Base-by-base conservation (phyloP, 2,888 invertebrate genomes). In the Cantharis rustica region DNA sequence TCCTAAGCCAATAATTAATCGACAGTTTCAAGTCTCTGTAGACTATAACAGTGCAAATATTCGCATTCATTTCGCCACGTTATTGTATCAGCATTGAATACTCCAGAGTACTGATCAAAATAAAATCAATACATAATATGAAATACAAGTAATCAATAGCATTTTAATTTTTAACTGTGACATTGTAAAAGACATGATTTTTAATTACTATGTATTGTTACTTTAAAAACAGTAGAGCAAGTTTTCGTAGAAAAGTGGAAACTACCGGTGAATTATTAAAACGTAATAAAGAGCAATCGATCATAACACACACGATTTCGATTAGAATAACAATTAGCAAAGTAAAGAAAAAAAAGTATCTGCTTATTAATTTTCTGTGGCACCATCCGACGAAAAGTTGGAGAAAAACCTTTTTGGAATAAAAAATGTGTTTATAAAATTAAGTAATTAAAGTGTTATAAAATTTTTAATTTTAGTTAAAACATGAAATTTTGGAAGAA, bases 31-130 rank as follows among this genome's bases (percentile, higher is more conserved):
- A 75, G 61, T 79, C 80, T 77, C 80, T 63, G 47, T 70, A 71
- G 80, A 76, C 76, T 70, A 72, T 72, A 75, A 75, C 79, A 79
- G 77, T 80, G 79, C 80, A 80, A 80, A 80, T 80, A 80, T 80
- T 80, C 80, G 75, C 79, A 79, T 80, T 80, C 80, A 75, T 80
- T 79, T 79, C 79, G 77, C 80, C 80, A 79, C 77, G 79, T 78
- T 78, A 79, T 75, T 75, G 71, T 75, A 71, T 75, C 75, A 61
- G 71, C 64, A 75, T 75, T 20, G 69, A 75, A 71, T 20, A 64
- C 71, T 71, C 69, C 20, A 70, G 66, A 66, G 69, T 27, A 70
- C 61, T 71, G 71, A 75, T 70, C 75, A 75, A 75, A 71, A 64
- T 64, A 75, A 69, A 75, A 75, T 75, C 75, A 71, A 71, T 75